Evolutionary conservation across 1,140 invertebrate species (phyloP).

Genomic region (Xylocopa sonorina): DNA sequence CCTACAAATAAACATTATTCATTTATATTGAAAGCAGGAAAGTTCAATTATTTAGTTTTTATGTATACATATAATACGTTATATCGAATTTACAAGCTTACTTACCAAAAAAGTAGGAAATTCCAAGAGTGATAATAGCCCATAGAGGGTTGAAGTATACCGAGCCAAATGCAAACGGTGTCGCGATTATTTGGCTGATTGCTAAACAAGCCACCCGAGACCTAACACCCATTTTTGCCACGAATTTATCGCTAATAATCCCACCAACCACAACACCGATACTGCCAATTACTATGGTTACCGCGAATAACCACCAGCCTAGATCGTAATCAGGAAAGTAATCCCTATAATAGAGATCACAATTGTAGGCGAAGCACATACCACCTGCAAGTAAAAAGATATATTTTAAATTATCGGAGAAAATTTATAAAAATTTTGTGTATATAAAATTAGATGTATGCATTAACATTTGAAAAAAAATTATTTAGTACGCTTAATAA

Average conservation of each 20-base stretch:
- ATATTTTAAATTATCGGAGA: too few relatives aligned
- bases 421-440: too few relatives aligned
- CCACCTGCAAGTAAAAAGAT: constrained; percentile 84
- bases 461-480: too few relatives aligned
- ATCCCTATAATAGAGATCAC: constrained; percentile 92
- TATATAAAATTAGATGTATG: too few relatives aligned
- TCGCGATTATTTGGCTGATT: constrained; percentile 92
- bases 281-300: constrained; percentile 93
- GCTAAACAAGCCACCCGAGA: constrained; percentile 92
- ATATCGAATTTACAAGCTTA: too few relatives aligned
- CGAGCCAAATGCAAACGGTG: constrained; percentile 94
- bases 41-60: too few relatives aligned
- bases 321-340: constrained; percentile 94
- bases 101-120: constrained; percentile 93
- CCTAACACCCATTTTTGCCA: constrained; percentile 92
- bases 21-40: too few relatives aligned
- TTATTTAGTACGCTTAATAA: too few relatives aligned
- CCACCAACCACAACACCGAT: constrained; percentile 94
- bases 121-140: constrained; percentile 92
- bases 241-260: constrained; percentile 93
- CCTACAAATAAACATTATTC: too few relatives aligned
- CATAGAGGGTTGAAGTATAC: constrained; percentile 91
- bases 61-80: too few relatives aligned
- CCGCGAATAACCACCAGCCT: constrained; percentile 93
- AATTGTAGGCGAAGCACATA: constrained; percentile 95